phyloP scores from a whole-genome alignment of 2,113 vertebrate genomes.

The pig (Sus scrofa) region T2T-Sscrofa CM000813.6:99642501-99643000 shows the following conservation, averaged over 20 bases:
- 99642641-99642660: background rate
- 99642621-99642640: background rate
- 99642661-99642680: background rate
- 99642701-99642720: background rate
- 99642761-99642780: background rate
- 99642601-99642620: background rate
- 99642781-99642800: background rate
- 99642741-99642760: background rate
- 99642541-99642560: background rate
- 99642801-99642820: background rate
- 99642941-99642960: background rate
- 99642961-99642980: background rate
- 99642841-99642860: background rate
- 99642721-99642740: background rate
- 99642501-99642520: background rate
- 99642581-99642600: background rate
- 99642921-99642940: background rate
- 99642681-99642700: background rate
- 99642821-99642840: background rate
- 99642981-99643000: background rate
- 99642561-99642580: background rate
- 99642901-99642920: conserved; percentile 21
- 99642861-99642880: conserved; percentile 21
- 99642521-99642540: background rate
- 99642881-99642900: conserved; percentile 11